Evolutionary conservation across 1,140 invertebrate species (phyloP), one percentile per base, ranked within the genome.

Genomic region (Microplitis demolitor): DNA sequence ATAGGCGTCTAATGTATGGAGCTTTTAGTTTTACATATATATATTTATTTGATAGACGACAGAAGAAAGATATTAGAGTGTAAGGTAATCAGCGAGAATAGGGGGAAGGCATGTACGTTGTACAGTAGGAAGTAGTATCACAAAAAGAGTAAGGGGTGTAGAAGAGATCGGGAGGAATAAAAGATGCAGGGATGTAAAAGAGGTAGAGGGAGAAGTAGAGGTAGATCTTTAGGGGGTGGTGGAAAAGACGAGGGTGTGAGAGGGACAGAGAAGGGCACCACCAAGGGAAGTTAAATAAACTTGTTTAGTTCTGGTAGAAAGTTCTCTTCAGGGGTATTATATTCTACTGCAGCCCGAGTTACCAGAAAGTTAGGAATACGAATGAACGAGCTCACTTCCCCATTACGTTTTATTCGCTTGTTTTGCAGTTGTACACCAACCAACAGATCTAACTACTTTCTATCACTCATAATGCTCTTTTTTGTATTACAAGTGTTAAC

Each of bases 331-430:
- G 74, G 74, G 80, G 80, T 80, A 84, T 85, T 85, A 83, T 85
- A 82, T 82, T 82, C 80, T 78, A 78, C 79, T 84, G 79, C 76
- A 78, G 78, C 76, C 24, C 70, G 63, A 64, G 74, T 76, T 76
- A 71, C 56, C 66, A 72, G 67, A 82, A 82, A 83, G 75, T 82
- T 82, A 78, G 78, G 77, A 81, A 82, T 80, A 79, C 79, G 82
- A 84, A 82, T 77, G 77, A 82, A 82, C 78, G 74, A 82, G 80
- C 78, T 83, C 79, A 77, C 77, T 82, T 82, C 76, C 78, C 80
- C 77, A 82, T 84, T 83, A 82, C 79, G 78, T 78, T 84, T 85
- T 83, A 85, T 85, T 83, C 80, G 76, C 81, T 84, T 83, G 82
- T 82, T 81, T 83, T 81, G 81, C 75, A 75, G 71, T 77, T 77